These are phyloP conservation scores for Lithophane socia DNA, from an alignment of 2,888 invertebrate genomes.

Conservation along the genomic window DNA sequence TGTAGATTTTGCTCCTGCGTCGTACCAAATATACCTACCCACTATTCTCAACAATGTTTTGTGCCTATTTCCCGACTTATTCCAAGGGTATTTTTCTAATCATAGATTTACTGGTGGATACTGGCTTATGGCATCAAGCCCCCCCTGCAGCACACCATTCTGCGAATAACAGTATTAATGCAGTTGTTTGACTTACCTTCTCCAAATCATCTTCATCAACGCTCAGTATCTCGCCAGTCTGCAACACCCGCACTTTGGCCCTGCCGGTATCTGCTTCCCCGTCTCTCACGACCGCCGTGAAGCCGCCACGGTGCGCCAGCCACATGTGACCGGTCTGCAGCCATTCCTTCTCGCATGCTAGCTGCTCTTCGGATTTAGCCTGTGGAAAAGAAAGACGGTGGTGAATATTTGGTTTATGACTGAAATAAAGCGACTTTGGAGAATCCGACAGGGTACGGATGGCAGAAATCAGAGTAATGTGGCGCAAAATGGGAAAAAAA, in stretches of 20 bases:
- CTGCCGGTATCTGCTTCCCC: constrained; percentile 93
- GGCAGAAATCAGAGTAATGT: neutral
- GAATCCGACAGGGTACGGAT: neutral
- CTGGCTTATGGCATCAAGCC: neutral
- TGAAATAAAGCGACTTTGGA: neutral
- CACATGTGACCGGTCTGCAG: constrained; percentile 95
- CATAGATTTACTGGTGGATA: neutral
- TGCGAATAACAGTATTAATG: neutral
- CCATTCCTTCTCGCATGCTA: constrained; percentile 92
- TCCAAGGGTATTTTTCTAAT: neutral
- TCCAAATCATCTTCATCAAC: constrained; percentile 99
- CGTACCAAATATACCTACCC: no score
- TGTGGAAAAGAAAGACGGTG: constrained; percentile 72
- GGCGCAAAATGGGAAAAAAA: neutral
- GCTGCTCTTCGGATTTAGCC: constrained; percentile 92
- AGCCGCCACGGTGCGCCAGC: constrained; percentile 98
- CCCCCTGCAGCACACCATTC: no score
- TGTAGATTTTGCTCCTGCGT: neutral
- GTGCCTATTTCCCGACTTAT: neutral
- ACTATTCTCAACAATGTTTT: neutral
- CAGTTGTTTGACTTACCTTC: constrained; percentile 91
- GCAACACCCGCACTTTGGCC: constrained; percentile 94
- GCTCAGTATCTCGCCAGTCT: constrained; percentile 95
- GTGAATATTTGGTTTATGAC: constrained; percentile 12
- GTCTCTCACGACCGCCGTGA: constrained; percentile 95